Conservation (phyloP, 2,797 vertebrate genomes). For the Oreonectes daqikongensis region DNA sequence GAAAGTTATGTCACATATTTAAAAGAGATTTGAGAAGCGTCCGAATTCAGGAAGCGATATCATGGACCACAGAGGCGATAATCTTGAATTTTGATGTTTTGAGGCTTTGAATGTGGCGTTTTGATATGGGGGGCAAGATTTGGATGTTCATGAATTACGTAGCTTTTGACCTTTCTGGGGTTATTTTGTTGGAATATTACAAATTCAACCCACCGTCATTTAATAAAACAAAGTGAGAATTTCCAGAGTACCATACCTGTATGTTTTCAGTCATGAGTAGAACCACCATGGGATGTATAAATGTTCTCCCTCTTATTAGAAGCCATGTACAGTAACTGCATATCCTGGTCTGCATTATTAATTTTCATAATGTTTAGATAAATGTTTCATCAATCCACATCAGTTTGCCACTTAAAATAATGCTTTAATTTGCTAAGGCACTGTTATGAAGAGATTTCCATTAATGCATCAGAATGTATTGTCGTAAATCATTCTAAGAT, state of each 20-base stretch:
- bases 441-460: background rate
- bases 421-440: background rate
- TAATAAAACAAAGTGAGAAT: background rate
- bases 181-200: background rate
- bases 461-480: background rate
- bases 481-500: background rate
- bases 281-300: background rate
- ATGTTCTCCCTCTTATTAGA: background rate
- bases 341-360: constrained; percentile 6
- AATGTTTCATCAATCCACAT: background rate
- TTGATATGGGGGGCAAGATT: background rate
- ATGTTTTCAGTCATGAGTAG: background rate
- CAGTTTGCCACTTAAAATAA: background rate
- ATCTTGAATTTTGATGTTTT: background rate
- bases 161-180: background rate
- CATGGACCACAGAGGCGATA: background rate
- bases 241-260: background rate
- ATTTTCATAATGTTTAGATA: background rate
- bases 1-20: constrained; percentile 31
- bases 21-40: constrained; percentile 15
- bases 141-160: background rate
- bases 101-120: background rate
- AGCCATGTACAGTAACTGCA: background rate
- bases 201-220: background rate
- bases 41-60: constrained; percentile 6